Evolutionary conservation across 2,797 vertebrate genomes (phyloP).

Genomic region (Sphenodon punctatus): DNA sequence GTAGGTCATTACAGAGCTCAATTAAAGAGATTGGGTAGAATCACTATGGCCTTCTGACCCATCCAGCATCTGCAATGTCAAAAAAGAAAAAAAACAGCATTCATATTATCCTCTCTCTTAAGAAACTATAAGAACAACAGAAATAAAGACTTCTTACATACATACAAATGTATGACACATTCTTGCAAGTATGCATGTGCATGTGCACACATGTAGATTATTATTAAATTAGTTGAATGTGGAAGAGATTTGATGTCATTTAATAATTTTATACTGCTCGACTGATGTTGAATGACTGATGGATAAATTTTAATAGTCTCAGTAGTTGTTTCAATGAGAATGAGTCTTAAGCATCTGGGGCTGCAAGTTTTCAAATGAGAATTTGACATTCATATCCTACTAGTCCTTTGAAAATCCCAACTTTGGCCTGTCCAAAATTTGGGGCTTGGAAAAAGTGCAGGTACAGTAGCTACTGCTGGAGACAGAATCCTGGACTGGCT

Average conservation of each 20-base stretch:
- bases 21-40: not conserved
- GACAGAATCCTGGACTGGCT: no score
- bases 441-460: no score
- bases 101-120: not conserved
- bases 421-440: fast-evolving
- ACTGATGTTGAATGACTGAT: not conserved
- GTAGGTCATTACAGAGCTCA: not conserved
- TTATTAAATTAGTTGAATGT: no score
- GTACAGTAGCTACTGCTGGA: no score
- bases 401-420: not conserved
- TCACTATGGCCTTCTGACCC: not conserved
- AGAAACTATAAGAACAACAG: not conserved
- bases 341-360: not conserved
- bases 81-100: not conserved
- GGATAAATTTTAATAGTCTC: not conserved
- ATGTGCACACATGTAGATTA: no score
- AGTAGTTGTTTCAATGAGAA: not conserved
- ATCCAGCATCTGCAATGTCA: not conserved
- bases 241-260: not conserved
- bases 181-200: no score
- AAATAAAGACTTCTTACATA: not conserved
- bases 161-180: no score
- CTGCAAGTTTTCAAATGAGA: not conserved
- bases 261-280: not conserved
- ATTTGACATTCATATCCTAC: fast-evolving